A percentile compares a stretch with the other conserved stretches of the same genome.
These are phyloP conservation scores for Drosophila incognita DNA, from an alignment of 2,888 invertebrate genomes.

Conservation along the genomic window DNA sequence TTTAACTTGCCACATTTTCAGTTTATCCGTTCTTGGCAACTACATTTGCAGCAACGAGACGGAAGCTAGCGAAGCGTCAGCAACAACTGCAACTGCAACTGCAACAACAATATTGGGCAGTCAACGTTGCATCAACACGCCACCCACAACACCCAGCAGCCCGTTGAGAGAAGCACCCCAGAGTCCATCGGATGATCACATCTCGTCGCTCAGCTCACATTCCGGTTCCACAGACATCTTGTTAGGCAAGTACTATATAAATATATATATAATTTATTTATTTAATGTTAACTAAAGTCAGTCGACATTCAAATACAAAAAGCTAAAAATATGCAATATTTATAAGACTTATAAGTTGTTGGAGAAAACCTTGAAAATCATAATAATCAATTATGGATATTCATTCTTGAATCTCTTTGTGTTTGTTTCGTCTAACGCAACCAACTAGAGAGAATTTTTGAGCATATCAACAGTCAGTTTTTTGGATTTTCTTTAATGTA, in stretches of 20 bases:
- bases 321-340: neutral
- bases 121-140: conserved; percentile 74
- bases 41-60: conserved; percentile 39
- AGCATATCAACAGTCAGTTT: neutral
- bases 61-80: conserved; percentile 14
- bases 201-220: conserved; percentile 83
- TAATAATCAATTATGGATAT: neutral
- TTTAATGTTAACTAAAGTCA: too few species aligned
- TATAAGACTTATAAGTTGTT: neutral
- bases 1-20: conserved; percentile 8
- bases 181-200: conserved; percentile 84
- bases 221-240: conserved; percentile 83
- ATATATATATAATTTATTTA: neutral
- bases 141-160: conserved; percentile 82
- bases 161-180: conserved; percentile 81
- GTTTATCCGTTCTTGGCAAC: conserved; percentile 28
- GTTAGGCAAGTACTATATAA: conserved; percentile 76
- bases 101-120: conserved; percentile 43
- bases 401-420: neutral
- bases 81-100: conserved; percentile 3
- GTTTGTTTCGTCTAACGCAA: neutral
- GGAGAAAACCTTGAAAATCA: neutral
- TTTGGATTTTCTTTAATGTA: neutral
- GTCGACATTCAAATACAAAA: too few species aligned
- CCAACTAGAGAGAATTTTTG: neutral